A percentile compares a stretch with the other conserved stretches of the same genome.
These are phyloP conservation scores for Zaprionus nigranus DNA, from an alignment of 1,140 invertebrate species.

Conservation along the genomic window DNA sequence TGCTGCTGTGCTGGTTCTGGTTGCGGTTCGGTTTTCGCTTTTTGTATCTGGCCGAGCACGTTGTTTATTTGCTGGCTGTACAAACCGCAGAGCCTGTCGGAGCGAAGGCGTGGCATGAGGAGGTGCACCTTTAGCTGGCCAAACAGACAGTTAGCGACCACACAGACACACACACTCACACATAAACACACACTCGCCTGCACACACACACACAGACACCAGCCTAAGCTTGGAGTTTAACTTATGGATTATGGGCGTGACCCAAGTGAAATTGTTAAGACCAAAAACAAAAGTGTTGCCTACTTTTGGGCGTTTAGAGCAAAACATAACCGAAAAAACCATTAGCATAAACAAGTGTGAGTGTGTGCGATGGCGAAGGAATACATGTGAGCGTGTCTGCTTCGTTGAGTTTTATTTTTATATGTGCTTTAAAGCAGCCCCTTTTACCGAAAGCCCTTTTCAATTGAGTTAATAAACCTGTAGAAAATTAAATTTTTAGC, in stretches of 20 bases:
- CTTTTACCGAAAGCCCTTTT: conserved; percentile 1
- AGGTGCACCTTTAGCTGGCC: conserved; percentile 22
- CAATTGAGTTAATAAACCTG: background rate
- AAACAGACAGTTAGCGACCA: conserved; percentile 52
- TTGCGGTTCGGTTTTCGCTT: conserved; percentile 17
- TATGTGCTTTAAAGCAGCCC: background rate
- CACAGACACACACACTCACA: conserved; percentile 36
- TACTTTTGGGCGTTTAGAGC: conserved; percentile 60
- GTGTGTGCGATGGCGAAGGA: background rate
- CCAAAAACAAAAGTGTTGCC: conserved; percentile 58
- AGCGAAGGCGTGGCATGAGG: background rate
- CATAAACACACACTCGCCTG: conserved; percentile 14
- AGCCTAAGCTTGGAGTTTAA: conserved; percentile 56
- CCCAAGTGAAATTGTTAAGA: conserved; percentile 47
- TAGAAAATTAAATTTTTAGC: background rate
- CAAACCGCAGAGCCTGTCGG: conserved; percentile 39
- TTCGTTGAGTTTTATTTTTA: conserved; percentile 3
- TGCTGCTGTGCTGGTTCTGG: conserved; percentile 22
- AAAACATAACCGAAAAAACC: conserved; percentile 42
- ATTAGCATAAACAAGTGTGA: conserved; percentile 48
- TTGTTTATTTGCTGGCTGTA: conserved; percentile 54
- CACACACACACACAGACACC: conserved; percentile 1
- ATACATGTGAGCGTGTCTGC: background rate
- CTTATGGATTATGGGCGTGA: conserved; percentile 76
- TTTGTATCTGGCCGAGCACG: conserved; percentile 28